phyloP scores from a whole-genome alignment of 2,888 invertebrate species.

The Magallana nippona region DNA sequence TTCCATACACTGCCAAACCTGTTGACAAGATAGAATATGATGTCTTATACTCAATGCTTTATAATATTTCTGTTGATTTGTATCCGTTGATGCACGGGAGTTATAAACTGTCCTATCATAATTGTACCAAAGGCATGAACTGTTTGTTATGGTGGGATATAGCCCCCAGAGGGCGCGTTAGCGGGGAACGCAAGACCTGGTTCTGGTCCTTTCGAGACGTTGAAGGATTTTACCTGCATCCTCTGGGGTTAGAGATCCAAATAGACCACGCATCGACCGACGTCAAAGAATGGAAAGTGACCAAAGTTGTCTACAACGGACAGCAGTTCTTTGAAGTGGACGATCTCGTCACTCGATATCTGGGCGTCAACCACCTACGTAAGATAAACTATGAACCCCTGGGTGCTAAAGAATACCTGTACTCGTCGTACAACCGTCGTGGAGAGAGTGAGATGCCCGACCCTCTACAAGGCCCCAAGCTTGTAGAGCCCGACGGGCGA shows the following conservation, averaged over 20 bases:
- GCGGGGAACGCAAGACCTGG: slow-evolving; percentile 69
- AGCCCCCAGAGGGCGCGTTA: slow-evolving; percentile 66
- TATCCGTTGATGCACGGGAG: slow-evolving; percentile 67
- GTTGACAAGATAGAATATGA: slow-evolving; percentile 67
- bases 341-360: slow-evolving; percentile 62
- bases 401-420: slow-evolving; percentile 55
- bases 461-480: slow-evolving; percentile 67
- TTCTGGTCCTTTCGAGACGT: slow-evolving; percentile 69
- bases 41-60: slow-evolving; percentile 58
- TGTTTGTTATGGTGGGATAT: slow-evolving; percentile 68
- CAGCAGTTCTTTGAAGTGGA: slow-evolving; percentile 65
- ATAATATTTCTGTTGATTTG: slow-evolving; percentile 55
- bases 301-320: slow-evolving; percentile 68
- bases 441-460: slow-evolving; percentile 60
- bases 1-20: slow-evolving; percentile 69
- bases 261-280: slow-evolving; percentile 67
- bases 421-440: slow-evolving; percentile 65
- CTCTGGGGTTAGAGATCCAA: slow-evolving; percentile 71
- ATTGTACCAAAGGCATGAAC: slow-evolving; percentile 64
- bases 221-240: slow-evolving; percentile 72
- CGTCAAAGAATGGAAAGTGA: slow-evolving; percentile 65
- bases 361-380: slow-evolving; percentile 33
- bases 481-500: slow-evolving; percentile 71
- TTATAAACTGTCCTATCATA: slow-evolving; percentile 67
- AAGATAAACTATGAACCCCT: slow-evolving; percentile 52